Conservation (phyloP, 2,113 vertebrate genomes). For the Phoenicopterus ruber region DNA sequence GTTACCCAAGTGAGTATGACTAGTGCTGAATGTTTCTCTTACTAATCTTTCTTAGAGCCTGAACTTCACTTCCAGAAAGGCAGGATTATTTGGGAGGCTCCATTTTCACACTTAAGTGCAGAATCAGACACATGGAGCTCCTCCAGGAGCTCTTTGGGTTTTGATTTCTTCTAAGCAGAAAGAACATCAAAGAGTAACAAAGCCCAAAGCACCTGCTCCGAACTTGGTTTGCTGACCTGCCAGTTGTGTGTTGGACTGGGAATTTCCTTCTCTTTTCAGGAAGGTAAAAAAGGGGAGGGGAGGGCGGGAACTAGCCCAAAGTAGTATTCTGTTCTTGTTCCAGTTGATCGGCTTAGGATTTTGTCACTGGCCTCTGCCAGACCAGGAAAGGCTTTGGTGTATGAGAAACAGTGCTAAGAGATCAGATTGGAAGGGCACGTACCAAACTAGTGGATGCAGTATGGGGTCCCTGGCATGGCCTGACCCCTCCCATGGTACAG, state of each 20-base stretch:
- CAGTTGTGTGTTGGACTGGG: neutral
- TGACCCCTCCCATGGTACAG: neutral
- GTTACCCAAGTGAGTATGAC: slow-evolving; percentile 21
- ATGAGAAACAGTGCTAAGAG: neutral
- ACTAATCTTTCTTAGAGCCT: neutral
- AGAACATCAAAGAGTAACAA: neutral
- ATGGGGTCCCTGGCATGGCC: neutral
- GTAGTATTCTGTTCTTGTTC: neutral
- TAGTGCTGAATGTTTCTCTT: neutral
- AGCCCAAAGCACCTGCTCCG: neutral
- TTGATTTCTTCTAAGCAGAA: neutral
- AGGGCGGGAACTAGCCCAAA: neutral
- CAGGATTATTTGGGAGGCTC: slow-evolving; percentile 14
- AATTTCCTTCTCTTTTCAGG: neutral
- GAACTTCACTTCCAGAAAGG: slow-evolving; percentile 2
- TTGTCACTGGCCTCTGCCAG: neutral
- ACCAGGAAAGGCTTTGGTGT: neutral
- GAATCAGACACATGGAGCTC: neutral
- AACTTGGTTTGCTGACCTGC: neutral
- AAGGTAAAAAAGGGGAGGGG: neutral
- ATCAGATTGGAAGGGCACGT: neutral
- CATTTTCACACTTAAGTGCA: neutral
- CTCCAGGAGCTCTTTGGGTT: neutral
- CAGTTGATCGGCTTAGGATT: neutral
- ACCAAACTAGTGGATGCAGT: neutral